A percentile compares a stretch with the other conserved stretches of the same genome.
These are phyloP conservation scores for Rutilus rutilus DNA, from an alignment of 2,113 vertebrate species.

Conservation along the genomic window DNA sequence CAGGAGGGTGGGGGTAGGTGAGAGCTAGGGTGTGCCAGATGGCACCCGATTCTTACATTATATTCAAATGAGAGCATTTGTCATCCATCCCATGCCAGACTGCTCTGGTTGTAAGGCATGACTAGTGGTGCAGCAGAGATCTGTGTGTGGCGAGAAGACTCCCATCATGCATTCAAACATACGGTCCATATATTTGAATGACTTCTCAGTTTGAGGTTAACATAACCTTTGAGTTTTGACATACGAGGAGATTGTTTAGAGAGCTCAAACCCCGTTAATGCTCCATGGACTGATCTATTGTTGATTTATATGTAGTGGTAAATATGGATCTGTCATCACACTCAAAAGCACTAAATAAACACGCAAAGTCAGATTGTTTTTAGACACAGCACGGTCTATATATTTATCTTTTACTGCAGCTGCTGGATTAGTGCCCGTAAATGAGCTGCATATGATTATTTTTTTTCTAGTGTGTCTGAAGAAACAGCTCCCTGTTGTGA, in stretches of 20 bases:
- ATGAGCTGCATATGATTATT: constrained; percentile 31
- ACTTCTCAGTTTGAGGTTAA: not conserved
- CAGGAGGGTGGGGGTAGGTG: constrained; percentile 31
- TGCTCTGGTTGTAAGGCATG: constrained; percentile 3
- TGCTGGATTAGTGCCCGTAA: constrained; percentile 9
- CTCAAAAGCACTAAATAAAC: constrained; percentile 4
- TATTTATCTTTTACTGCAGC: constrained; percentile 19
- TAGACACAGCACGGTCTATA: constrained; percentile 14
- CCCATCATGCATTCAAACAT: not conserved
- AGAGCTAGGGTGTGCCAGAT: constrained; percentile 45
- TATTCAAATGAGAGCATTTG: constrained; percentile 55
- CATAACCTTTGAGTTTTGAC: constrained; percentile 6
- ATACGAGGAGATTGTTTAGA: not conserved
- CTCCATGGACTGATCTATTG: not conserved
- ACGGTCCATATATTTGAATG: not conserved
- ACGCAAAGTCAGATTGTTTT: not conserved
- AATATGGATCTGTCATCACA: not conserved
- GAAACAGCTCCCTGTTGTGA: constrained; percentile 47
- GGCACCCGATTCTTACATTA: constrained; percentile 49
- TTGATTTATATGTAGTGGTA: not conserved
- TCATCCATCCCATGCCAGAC: constrained; percentile 15
- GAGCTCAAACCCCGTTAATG: not conserved
- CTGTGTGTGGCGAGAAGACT: constrained; percentile 3
- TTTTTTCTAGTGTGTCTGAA: constrained; percentile 27
- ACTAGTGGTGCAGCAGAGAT: not conserved